These are phyloP conservation scores for Ciona savignyi DNA, from an alignment of 23 tunicate genomes.

Conservation along the genomic window DNA sequence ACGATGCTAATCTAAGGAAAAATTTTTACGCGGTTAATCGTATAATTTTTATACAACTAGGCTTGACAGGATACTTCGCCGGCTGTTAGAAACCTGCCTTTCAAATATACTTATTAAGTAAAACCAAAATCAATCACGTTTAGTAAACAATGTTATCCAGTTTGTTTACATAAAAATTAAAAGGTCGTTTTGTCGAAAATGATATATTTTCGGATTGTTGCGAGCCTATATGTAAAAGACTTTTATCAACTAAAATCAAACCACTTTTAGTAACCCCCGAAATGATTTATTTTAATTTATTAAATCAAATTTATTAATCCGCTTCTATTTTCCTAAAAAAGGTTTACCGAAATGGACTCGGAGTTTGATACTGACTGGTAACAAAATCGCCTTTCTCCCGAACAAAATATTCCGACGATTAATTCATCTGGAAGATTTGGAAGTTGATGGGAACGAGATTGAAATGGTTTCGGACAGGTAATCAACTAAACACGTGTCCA, in stretches of 20 bases:
- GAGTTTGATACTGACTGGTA: constrained; percentile 7
- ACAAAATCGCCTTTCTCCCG: constrained; percentile 9
- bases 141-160: too few species aligned
- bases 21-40: neutral
- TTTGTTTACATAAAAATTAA: too few species aligned
- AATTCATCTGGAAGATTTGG: constrained; percentile 17
- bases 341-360: constrained; percentile 2
- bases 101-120: neutral
- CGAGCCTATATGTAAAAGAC: neutral
- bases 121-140: neutral
- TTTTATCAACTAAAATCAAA: too few species aligned
- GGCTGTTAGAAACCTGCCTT: too few species aligned
- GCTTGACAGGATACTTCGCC: too few species aligned
- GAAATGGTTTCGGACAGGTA: constrained; percentile 9
- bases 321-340: neutral
- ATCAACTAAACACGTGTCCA: neutral
- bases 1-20: neutral
- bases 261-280: too few species aligned
- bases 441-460: constrained; percentile 8
- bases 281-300: too few species aligned
- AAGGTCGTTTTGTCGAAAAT: too few species aligned
- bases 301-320: neutral
- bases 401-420: constrained; percentile 4
- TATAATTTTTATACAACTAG: too few species aligned
- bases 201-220: neutral